phyloP scores from a whole-genome alignment of 53 echinoderm and acorn worm genomes.

The Hippasteria phrygiana region DNA sequence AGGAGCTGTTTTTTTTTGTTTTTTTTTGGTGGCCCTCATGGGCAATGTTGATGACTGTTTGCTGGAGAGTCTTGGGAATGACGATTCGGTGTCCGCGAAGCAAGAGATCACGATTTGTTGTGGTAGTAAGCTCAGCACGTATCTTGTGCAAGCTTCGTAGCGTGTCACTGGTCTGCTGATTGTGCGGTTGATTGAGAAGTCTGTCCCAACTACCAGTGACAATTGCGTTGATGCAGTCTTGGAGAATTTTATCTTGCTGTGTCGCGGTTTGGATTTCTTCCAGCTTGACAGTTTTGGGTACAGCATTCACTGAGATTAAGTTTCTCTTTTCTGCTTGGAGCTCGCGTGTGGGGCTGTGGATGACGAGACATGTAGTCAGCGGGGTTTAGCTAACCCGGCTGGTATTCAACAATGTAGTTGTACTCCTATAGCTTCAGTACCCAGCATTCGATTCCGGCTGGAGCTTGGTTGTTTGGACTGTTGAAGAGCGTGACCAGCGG shows the following conservation, averaged over 20 bases:
- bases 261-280: constrained; percentile 57
- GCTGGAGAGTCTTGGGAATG: constrained; percentile 64
- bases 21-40: constrained; percentile 37
- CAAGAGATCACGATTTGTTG: constrained; percentile 58
- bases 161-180: constrained; percentile 19
- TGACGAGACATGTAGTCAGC: constrained; percentile 80
- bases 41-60: constrained; percentile 29
- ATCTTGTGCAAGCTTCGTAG: neutral
- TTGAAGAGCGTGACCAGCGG: constrained; percentile 65
- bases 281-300: constrained; percentile 10
- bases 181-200: constrained; percentile 26
- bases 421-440: constrained; percentile 67
- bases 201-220: constrained; percentile 23
- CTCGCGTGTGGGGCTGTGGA: constrained; percentile 4
- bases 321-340: constrained; percentile 31
- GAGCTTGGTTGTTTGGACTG: constrained; percentile 43
- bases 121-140: constrained; percentile 50
- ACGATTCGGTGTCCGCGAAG: constrained; percentile 77
- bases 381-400: constrained; percentile 64
- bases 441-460: constrained; percentile 70
- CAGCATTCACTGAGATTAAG: constrained; percentile 50
- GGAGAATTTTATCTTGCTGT: neutral
- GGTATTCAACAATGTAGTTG: constrained; percentile 51
- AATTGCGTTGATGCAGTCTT: constrained; percentile 3
- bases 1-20: constrained; percentile 68